A percentile compares a stretch with the other conserved stretches of the same genome.
phyloP scores from a whole-genome alignment of 2,113 vertebrate genomes.

The Cercocebus atys region DNA sequence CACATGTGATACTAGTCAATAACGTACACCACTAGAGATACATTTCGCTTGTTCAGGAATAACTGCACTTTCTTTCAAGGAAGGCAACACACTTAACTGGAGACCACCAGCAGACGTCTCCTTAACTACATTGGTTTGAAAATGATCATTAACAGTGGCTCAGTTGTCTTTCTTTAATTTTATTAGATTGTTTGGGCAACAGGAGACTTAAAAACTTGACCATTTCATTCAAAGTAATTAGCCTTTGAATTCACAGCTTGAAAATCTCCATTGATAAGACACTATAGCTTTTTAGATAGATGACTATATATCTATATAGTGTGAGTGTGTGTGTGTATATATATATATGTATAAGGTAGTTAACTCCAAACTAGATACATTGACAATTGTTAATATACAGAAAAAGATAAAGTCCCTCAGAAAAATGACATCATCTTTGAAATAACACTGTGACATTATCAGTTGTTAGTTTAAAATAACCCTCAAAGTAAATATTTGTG shows the following conservation, averaged over 20 bases:
- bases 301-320: not conserved
- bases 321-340: not conserved
- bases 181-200: not conserved
- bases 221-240: not conserved
- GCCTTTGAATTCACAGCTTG: not conserved
- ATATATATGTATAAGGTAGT: not conserved
- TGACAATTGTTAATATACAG: not conserved
- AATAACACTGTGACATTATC: conserved; percentile 5
- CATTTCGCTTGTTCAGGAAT: not conserved
- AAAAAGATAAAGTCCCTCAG: not conserved
- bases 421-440: conserved; percentile 12
- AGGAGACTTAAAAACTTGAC: not conserved
- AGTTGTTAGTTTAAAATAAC: conserved; percentile 40
- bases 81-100: not conserved
- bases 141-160: not conserved
- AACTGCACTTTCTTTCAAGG: not conserved
- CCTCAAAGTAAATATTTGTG: conserved; percentile 29
- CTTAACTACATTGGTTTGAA: not conserved
- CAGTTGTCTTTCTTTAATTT: not conserved
- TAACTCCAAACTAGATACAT: not conserved
- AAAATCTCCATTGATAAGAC: conserved; percentile 3
- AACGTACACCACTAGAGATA: not conserved
- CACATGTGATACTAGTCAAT: not conserved
- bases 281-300: not conserved
- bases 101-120: not conserved